Evolutionary conservation across 2,113 vertebrate genomes (phyloP), one percentile per base, ranked within the genome.

Genomic region (Pelmatolapia mariae): DNA sequence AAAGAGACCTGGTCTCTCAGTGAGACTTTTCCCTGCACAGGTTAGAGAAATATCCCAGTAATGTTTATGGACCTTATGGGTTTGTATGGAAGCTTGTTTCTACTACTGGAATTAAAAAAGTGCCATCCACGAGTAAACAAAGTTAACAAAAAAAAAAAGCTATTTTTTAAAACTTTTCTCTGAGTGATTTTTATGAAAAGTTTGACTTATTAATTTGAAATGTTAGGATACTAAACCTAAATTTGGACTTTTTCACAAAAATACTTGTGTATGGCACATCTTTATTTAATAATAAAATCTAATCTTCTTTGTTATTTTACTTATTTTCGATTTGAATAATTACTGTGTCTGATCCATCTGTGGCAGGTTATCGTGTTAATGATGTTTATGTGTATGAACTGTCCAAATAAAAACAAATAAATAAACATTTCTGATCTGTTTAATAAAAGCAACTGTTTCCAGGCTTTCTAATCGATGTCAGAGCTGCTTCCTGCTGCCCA

Each of bases 401-500:
- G 40, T 73, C 40, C 40, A 45, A 76, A 76, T 76, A 29, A 76
- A 50, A 78, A 50, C 6, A 50, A 50, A 19, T 50, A 78, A 50
- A 47, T 47, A 68, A 68, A 52, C 15, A 73, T 76, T 76, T 50
- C 24, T 76, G 10, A 47, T 47, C 71, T 76, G 40, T 78, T 31
- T 78, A 50, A 78, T 57, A 31, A 22, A 57, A 33, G 24, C 54
- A 50, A 45, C 26, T 24, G 10, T 43, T 56, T 12, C 31, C 68
- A 87, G 86, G 66, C 16, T 8, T 50, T 50, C 13, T n/a, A 82
- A 18, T 87, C 53, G 31, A 87, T 82, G 16, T 4, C 36, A 52
- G 86, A 87, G 22, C 66, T 63, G 1, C 16, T 78, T 59, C n/a
- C 45, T 16, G 22, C 12, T 47, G 12, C 7, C 19, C 38, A 56